Conservation (phyloP, 2,888 invertebrate species). For the Corbicula japonica region DNA sequence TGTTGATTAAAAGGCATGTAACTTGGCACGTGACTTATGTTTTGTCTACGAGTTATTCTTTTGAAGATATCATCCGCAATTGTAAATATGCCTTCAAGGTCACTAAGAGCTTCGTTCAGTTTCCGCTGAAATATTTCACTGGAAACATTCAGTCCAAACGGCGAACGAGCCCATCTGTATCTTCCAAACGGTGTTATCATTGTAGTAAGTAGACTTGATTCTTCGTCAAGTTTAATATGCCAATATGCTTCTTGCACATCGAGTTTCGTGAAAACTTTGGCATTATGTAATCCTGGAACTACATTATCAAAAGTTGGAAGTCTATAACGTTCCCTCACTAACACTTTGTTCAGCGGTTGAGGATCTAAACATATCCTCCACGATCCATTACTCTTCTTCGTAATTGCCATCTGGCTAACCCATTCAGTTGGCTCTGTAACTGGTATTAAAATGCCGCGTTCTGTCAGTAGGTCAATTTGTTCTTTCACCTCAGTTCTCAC, state of each 20-base stretch:
- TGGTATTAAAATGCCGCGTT: constrained; percentile 28
- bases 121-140: constrained; percentile 63
- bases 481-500: constrained; percentile 32
- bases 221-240: constrained; percentile 59
- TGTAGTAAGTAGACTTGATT: constrained; percentile 63
- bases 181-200: constrained; percentile 72
- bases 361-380: constrained; percentile 63
- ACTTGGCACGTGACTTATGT: too few relatives aligned
- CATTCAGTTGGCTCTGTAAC: constrained; percentile 51
- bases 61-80: constrained; percentile 54
- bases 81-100: constrained; percentile 50
- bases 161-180: constrained; percentile 59
- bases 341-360: constrained; percentile 58
- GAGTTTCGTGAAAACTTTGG: constrained; percentile 68
- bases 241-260: constrained; percentile 68
- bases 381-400: constrained; percentile 36
- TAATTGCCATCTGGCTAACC: constrained; percentile 58
- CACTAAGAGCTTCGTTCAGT: constrained; percentile 50
- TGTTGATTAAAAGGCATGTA: too few relatives aligned
- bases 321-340: constrained; percentile 52
- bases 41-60: too few relatives aligned
- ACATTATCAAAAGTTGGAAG: constrained; percentile 68
- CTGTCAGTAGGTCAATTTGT: constrained; percentile 15
- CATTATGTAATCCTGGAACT: constrained; percentile 58
- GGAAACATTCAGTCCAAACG: constrained; percentile 47